Conservation (phyloP, 35 echinoderm and acorn worm species). For the Acanthaster planci region DNA sequence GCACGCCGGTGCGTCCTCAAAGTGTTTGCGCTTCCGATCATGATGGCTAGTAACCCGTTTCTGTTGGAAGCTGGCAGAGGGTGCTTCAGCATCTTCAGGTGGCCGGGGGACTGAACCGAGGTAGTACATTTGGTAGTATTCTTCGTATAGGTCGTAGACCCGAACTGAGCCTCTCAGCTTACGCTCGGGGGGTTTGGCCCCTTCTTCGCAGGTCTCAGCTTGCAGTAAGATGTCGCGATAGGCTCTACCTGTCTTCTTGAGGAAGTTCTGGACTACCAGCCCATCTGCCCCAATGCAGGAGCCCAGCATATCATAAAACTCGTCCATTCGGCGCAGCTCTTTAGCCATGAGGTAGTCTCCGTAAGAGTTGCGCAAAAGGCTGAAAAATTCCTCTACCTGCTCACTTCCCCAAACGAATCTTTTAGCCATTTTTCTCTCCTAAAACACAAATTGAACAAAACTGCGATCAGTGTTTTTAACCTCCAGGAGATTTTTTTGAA, state of each 20-base stretch:
- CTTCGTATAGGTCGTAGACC: not conserved
- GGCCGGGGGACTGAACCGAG: not conserved
- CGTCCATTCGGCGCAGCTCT: conserved; percentile 13
- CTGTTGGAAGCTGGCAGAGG: not conserved
- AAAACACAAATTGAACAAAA: not conserved
- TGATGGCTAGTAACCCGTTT: not conserved
- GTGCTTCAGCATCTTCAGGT: not conserved
- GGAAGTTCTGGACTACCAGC: conserved; percentile 16
- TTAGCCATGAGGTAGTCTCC: conserved; percentile 3
- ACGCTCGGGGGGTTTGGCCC: not conserved
- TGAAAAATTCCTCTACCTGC: conserved; percentile 14
- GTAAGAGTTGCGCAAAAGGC: not conserved
- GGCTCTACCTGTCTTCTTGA: not conserved
- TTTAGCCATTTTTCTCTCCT: not conserved
- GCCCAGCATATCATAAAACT: conserved; percentile 6
- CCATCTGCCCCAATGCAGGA: not conserved
- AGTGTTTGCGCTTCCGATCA: not conserved
- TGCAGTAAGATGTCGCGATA: not conserved
- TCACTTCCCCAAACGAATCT: not conserved
- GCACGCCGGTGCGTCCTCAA: too few relatives aligned
- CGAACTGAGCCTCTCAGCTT: not conserved
- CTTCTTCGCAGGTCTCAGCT: not conserved
- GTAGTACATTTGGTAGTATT: conserved; percentile 11
- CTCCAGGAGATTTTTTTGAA: too few relatives aligned
- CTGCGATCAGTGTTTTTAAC: not conserved